Evolutionary conservation across 2,888 invertebrate species (phyloP).

Genomic region (Cryptocheilus praepositus): DNA sequence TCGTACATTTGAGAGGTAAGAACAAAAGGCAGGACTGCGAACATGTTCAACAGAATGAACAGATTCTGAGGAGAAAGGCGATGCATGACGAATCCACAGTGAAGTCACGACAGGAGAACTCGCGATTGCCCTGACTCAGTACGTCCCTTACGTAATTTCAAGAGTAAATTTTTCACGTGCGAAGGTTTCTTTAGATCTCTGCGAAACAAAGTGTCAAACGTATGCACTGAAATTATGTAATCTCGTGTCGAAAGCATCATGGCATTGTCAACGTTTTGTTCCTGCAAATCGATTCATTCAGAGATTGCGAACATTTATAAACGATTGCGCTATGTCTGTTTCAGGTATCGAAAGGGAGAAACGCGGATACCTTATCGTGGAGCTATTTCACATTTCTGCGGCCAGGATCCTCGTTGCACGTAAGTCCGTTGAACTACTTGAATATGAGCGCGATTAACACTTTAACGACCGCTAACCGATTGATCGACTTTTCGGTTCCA

Average conservation of each 20-base stretch:
- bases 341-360: conserved; percentile 65
- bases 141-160: not conserved
- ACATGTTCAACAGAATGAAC: too few species aligned
- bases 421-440: conserved; percentile 68
- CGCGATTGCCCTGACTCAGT: not conserved
- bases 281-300: too few species aligned
- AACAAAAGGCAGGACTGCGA: not conserved
- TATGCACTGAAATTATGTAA: too few species aligned
- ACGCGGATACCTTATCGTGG: conserved; percentile 71
- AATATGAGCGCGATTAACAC: conserved; percentile 9
- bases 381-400: conserved; percentile 81
- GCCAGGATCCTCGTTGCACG: conserved; percentile 79
- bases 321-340: not conserved
- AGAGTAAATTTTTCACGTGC: too few species aligned
- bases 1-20: conserved; percentile 76
- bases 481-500: too few species aligned
- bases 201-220: too few species aligned
- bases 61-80: conserved; percentile 5
- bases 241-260: too few species aligned
- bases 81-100: conserved; percentile 2
- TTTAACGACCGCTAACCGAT: too few species aligned
- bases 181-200: too few species aligned
- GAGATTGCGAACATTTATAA: too few species aligned
- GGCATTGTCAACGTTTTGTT: too few species aligned
- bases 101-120: not conserved